These are phyloP conservation scores for Porites cylindrica DNA, from an alignment of 92 coral and sea anemone genomes.

Conservation along the genomic window DNA sequence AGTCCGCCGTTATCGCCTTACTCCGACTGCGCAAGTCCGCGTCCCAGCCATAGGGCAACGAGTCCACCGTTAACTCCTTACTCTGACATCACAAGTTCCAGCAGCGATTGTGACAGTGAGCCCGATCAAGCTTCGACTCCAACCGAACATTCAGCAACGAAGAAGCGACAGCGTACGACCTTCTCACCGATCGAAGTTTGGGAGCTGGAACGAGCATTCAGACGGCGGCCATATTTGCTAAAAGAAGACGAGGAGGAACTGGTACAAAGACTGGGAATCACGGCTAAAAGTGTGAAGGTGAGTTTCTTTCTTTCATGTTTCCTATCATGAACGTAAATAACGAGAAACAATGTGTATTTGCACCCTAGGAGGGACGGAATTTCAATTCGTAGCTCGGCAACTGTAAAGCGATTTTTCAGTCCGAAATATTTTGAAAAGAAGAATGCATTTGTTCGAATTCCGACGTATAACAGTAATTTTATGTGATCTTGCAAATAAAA, in stretches of 20 bases:
- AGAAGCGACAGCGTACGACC: constrained; percentile 41
- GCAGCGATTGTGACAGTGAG: constrained; percentile 22
- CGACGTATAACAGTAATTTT: too few species aligned
- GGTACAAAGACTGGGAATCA: constrained; percentile 28
- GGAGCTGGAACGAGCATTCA: constrained; percentile 36
- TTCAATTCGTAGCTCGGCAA: too few species aligned
- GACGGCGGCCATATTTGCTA: constrained; percentile 10
- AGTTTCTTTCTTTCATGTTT: neutral
- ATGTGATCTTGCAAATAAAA: too few species aligned
- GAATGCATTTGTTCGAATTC: too few species aligned
- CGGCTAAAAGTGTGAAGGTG: constrained; percentile 23
- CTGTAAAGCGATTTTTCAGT: too few species aligned
- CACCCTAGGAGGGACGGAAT: too few species aligned
- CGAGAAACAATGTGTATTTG: too few species aligned
- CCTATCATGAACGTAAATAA: too few species aligned
- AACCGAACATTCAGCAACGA: constrained; percentile 5
- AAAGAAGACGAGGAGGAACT: constrained; percentile 6
- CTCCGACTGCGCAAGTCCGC: constrained; percentile 1
- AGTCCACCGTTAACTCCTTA: constrained; percentile 13
- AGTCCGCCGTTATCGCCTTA: neutral
- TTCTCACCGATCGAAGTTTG: constrained; percentile 29
- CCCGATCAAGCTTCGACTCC: constrained; percentile 14
- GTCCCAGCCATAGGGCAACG: neutral
- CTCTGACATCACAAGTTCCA: constrained; percentile 1
- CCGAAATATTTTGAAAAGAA: too few species aligned